These are phyloP conservation scores for Scyliorhinus canicula DNA, from an alignment of 2,797 vertebrate genomes.

Conservation along the genomic window DNA sequence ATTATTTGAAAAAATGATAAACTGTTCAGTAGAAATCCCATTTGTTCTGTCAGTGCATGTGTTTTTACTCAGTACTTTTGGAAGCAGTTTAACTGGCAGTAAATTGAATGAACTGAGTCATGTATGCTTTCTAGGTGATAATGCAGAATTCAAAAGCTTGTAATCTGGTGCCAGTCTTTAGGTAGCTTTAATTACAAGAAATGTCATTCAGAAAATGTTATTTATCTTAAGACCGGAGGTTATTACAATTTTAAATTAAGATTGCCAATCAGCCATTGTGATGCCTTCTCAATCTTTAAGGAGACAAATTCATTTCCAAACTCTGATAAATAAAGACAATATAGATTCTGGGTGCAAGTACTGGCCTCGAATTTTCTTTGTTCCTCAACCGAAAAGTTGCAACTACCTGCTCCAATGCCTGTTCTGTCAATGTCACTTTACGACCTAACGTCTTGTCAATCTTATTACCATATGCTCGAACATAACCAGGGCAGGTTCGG, in stretches of 20 bases:
- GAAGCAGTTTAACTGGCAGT: not conserved
- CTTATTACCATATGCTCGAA: not conserved
- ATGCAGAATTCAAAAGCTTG: not conserved
- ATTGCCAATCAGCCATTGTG: not conserved
- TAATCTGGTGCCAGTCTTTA: constrained; percentile 8
- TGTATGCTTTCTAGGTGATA: not conserved
- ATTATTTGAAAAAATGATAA: not conserved
- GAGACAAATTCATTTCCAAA: not conserved
- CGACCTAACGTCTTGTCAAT: not conserved
- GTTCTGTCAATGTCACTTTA: not conserved
- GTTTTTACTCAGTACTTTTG: not conserved
- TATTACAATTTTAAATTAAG: constrained; percentile 1
- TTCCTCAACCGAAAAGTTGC: not conserved
- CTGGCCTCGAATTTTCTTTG: not conserved
- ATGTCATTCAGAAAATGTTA: not conserved
- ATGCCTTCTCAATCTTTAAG: not conserved
- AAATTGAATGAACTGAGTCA: not conserved
- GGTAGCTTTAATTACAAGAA: not conserved
- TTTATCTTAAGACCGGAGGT: not conserved
- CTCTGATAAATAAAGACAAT: not conserved
- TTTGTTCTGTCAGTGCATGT: not conserved
- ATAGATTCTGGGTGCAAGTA: not conserved
- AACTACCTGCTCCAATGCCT: not conserved
- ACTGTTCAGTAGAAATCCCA: not conserved
- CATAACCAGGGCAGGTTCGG: not conserved